A percentile compares a stretch with the other conserved stretches of the same genome.
These are phyloP conservation scores for Neosalanx taihuensis DNA, from an alignment of 2,797 vertebrate species.

Conservation along the genomic window DNA sequence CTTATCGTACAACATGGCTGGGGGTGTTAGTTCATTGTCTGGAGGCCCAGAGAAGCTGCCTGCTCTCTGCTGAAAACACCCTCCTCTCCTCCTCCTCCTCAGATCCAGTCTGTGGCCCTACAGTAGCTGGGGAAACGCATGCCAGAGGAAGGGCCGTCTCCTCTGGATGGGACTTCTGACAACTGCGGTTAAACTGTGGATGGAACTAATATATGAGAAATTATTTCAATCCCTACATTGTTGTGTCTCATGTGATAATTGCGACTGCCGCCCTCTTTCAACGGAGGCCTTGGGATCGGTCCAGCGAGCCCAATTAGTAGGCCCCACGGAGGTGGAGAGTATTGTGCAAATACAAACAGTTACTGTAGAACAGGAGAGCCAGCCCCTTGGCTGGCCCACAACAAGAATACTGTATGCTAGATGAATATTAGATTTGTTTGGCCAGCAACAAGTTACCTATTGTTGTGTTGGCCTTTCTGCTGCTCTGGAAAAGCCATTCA, in stretches of 20 bases:
- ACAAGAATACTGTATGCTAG: conserved; percentile 56
- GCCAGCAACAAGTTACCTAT: conserved; percentile 78
- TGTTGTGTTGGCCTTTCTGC: conserved; percentile 69
- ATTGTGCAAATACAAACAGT: conserved; percentile 66
- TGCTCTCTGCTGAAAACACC: no score
- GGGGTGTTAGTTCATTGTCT: no score
- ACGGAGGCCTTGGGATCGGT: conserved; percentile 46
- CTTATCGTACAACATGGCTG: no score
- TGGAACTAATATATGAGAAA: background rate
- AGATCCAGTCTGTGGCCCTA: no score
- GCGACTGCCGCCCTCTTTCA: conserved; percentile 50
- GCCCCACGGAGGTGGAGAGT: conserved; percentile 49
- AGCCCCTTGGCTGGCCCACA: conserved; percentile 44
- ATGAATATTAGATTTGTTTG: conserved; percentile 74
- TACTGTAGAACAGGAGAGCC: conserved; percentile 62
- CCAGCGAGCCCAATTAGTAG: conserved; percentile 62
- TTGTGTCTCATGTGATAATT: conserved; percentile 57
- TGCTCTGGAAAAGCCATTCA: conserved; percentile 73
- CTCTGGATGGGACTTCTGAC: background rate
- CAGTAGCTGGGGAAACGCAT: no score
- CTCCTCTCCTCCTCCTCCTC: no score
- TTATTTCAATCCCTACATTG: conserved; percentile 62
- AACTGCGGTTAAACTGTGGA: background rate
- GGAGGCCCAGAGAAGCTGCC: no score
- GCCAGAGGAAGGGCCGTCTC: background rate